Percentiles rank a stretch among this genome's conserved stretches.
phyloP scores from a whole-genome alignment of 2,113 vertebrate genomes.

The Pelecanus crispus region DNA sequence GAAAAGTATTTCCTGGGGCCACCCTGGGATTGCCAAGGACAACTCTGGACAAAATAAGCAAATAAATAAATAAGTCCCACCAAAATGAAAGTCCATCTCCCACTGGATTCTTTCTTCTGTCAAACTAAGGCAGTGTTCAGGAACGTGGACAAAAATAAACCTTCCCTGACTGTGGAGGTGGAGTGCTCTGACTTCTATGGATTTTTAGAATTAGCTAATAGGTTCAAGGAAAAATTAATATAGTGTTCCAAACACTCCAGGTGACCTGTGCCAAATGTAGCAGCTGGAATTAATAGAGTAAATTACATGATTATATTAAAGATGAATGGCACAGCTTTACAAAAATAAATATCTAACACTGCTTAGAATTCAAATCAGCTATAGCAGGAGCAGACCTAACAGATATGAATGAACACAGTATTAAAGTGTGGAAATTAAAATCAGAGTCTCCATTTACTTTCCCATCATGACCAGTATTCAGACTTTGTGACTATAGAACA shows the following conservation, averaged over 20 bases:
- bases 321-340: slow-evolving; percentile 37
- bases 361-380: slow-evolving; percentile 41
- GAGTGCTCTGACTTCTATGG: neutral
- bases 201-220: slow-evolving; percentile 32
- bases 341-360: slow-evolving; percentile 37
- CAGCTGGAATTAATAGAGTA: slow-evolving; percentile 63
- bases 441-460: slow-evolving; percentile 1
- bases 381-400: neutral
- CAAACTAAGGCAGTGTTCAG: neutral
- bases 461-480: neutral
- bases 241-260: slow-evolving; percentile 1
- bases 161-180: neutral
- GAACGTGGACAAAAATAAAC: neutral
- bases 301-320: slow-evolving; percentile 59
- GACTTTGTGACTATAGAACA: neutral
- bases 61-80: neutral
- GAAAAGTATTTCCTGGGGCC: neutral
- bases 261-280: slow-evolving; percentile 47
- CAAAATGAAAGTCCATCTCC: neutral
- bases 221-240: slow-evolving; percentile 41
- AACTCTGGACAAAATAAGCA: neutral
- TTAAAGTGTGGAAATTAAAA: neutral
- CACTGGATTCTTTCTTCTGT: neutral
- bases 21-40: neutral
- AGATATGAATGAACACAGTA: neutral